These are phyloP conservation scores for Cyanoderma ruficeps DNA, from an alignment of 2,113 vertebrate genomes.

Conservation along the genomic window DNA sequence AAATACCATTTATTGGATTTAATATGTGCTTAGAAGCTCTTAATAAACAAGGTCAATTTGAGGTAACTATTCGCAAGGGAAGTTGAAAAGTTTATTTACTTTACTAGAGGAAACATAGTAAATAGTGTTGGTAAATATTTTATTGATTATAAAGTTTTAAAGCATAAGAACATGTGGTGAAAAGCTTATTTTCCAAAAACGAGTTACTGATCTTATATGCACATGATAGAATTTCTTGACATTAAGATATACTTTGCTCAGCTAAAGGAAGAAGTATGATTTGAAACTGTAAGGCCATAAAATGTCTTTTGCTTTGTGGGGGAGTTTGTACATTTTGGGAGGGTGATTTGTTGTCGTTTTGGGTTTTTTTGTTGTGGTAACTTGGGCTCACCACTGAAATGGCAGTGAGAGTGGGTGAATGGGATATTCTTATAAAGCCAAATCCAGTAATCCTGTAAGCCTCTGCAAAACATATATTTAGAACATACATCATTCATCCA, in stretches of 20 bases:
- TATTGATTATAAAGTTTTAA: neutral
- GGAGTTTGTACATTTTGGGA: neutral
- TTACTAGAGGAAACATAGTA: neutral
- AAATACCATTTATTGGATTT: neutral
- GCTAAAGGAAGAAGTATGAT: neutral
- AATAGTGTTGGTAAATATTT: conserved; percentile 20
- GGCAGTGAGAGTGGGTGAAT: neutral
- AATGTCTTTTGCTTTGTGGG: neutral
- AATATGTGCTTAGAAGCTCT: neutral
- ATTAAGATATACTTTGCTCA: neutral
- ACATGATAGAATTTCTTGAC: neutral
- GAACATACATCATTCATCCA: neutral
- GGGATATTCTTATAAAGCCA: neutral
- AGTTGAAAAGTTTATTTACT: neutral
- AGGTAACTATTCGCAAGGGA: neutral
- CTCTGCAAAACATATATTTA: neutral
- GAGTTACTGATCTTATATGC: neutral
- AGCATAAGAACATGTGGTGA: neutral
- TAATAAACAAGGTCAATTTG: neutral
- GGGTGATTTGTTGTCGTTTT: neutral
- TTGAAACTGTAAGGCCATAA: neutral
- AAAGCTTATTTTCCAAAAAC: neutral
- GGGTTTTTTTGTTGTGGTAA: neutral
- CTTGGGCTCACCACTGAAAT: neutral
- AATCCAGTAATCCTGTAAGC: neutral